Base-by-base conservation (phyloP, 2,113 vertebrate species). In the Cygnus buccinator region DNA sequence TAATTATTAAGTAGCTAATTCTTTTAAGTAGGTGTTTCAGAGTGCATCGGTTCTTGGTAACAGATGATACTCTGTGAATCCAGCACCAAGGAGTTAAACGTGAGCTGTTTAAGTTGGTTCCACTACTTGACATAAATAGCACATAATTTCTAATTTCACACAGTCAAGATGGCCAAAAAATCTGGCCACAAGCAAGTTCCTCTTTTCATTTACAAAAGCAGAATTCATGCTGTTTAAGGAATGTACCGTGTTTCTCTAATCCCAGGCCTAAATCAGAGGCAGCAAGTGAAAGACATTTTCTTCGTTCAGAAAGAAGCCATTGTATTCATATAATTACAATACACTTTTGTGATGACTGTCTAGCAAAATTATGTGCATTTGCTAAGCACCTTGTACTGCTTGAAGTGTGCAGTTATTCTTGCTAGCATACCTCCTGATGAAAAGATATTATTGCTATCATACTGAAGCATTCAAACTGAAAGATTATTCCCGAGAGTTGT, bases 191-290 rank as follows among this genome's bases (percentile, higher is more conserved):
- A 82, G 55, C 16, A 90, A 61, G 26, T 75, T 59, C 5, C 41
- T 91, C 41, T 93, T 61, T 89, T 66, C 46, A 78, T 78, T 80
- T 81, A 94, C 71, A 93, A 67, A 94, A 91, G 70, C 25, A 46
- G 9, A 33, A 89, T 91, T 93, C 87, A 82, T 74, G 59, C 74
- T 89, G 65, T 59, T 92, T 76, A 77, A 74, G 78, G 77, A 94
- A 97, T 82, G 78, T 33, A 70, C 39, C 58, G 33, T 66, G 26
- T 91, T 97, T 91, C 90, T 90, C 68, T 96, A 95, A 97, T 95
- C 65, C 87, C 35, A 72, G n/a, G 67, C 66, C 83, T 79, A 79
- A 94, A 2, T 84, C 35, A 89, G 72, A 92, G 39, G 67, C 61
- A 95, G 46, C 46, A 87, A 91, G 55, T n/a, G 76, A 91, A 95